These are phyloP conservation scores for Maconellicoccus hirsutus DNA, from an alignment of 1,140 invertebrate species.

Conservation along the genomic window DNA sequence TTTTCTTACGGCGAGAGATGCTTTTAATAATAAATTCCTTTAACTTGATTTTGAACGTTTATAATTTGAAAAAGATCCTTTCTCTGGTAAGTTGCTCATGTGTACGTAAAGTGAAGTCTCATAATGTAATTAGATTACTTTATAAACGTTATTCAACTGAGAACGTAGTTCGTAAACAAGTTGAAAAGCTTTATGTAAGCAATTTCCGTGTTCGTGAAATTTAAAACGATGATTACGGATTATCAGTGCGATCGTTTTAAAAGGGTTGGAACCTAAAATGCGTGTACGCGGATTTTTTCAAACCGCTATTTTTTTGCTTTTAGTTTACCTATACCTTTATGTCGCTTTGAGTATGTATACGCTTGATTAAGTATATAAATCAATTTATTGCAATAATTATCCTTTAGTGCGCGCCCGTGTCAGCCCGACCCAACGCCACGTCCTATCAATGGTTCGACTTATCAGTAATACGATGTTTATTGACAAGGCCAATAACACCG, in stretches of 20 bases:
- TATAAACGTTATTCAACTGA: background rate
- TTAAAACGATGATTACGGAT: slow-evolving; percentile 9
- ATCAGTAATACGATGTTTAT: too few relatives aligned
- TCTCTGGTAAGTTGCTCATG: background rate
- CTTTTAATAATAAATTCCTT: slow-evolving; percentile 10
- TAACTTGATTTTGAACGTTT: background rate
- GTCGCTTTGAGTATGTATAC: too few relatives aligned
- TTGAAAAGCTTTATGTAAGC: background rate
- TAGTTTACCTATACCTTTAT: background rate
- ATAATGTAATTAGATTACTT: slow-evolving; percentile 1
- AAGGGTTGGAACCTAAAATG: background rate
- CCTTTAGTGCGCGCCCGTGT: too few relatives aligned
- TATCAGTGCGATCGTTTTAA: background rate
- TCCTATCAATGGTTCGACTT: too few relatives aligned
- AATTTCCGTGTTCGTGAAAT: background rate
- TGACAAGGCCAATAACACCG: too few relatives aligned
- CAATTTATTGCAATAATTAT: background rate
- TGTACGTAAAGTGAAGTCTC: background rate
- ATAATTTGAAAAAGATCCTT: slow-evolving; percentile 6
- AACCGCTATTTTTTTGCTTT: background rate
- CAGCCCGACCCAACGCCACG: too few relatives aligned
- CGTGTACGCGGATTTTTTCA: background rate
- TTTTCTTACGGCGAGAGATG: background rate
- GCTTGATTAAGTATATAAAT: background rate
- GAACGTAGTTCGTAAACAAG: background rate